These are phyloP conservation scores for Stenolophus ochropezus DNA, from an alignment of 2,888 invertebrate species.

Conservation along the genomic window DNA sequence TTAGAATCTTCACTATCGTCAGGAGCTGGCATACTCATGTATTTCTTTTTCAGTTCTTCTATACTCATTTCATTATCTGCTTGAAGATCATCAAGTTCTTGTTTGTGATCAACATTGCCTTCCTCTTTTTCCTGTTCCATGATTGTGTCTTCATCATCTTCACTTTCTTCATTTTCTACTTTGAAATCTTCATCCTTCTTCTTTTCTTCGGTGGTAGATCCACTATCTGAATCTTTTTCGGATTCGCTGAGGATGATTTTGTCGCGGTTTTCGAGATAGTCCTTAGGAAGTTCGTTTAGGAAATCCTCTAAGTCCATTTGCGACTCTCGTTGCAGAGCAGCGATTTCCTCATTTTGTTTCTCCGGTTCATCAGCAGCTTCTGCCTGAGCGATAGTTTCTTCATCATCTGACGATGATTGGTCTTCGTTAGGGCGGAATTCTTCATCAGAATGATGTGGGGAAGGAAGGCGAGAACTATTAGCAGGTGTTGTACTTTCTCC, in stretches of 20 bases:
- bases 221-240: slow-evolving; percentile 65
- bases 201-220: slow-evolving; percentile 60
- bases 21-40: slow-evolving; percentile 74
- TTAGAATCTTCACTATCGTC: slow-evolving; percentile 69
- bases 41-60: slow-evolving; percentile 87
- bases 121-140: slow-evolving; percentile 81
- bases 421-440: slow-evolving; percentile 87
- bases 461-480: slow-evolving; percentile 36
- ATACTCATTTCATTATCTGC: slow-evolving; percentile 88
- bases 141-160: slow-evolving; percentile 85
- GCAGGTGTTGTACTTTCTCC: slow-evolving; percentile 12
- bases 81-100: slow-evolving; percentile 86
- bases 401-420: slow-evolving; percentile 88
- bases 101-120: slow-evolving; percentile 77
- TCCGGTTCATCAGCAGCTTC: slow-evolving; percentile 78
- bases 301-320: slow-evolving; percentile 92
- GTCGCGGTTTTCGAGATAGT: slow-evolving; percentile 83
- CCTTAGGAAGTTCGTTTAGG: slow-evolving; percentile 85
- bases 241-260: slow-evolving; percentile 74
- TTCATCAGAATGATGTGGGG: slow-evolving; percentile 72
- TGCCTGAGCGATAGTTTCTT: slow-evolving; percentile 93
- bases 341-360: slow-evolving; percentile 84
- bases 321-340: slow-evolving; percentile 90
- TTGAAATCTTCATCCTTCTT: slow-evolving; percentile 77
- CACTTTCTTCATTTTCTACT: slow-evolving; percentile 78